These are phyloP conservation scores for Stomorhina lunata DNA, from an alignment of 2,888 invertebrate species.

Conservation along the genomic window DNA sequence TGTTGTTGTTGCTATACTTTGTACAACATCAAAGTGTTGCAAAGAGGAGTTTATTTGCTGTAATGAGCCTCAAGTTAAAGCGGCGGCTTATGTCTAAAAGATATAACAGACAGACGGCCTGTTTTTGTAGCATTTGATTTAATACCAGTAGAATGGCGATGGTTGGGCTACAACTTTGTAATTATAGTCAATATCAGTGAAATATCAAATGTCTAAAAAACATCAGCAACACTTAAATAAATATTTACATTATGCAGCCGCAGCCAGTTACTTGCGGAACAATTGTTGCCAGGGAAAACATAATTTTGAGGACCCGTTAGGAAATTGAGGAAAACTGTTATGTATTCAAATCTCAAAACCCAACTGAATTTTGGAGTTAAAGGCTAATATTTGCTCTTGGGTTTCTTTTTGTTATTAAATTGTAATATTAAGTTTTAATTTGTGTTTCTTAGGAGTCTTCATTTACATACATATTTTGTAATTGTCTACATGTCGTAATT, in stretches of 20 bases:
- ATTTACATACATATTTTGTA: too few relatives aligned
- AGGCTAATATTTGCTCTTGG: constrained; percentile 7
- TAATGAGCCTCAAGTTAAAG: constrained; percentile 42
- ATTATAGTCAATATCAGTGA: constrained; percentile 51
- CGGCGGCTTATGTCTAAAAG: constrained; percentile 32
- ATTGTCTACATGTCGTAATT: too few relatives aligned
- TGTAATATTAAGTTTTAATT: background rate
- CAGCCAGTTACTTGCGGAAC: constrained; percentile 39
- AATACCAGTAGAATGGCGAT: constrained; percentile 18
- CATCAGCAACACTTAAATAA: constrained; percentile 45
- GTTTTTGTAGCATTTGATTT: constrained; percentile 12
- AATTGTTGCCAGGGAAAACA: constrained; percentile 18
- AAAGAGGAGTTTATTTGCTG: constrained; percentile 26
- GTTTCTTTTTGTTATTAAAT: background rate
- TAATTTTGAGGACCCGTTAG: background rate
- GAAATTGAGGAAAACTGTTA: too few relatives aligned
- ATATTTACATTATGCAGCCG: constrained; percentile 46
- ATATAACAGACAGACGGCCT: background rate
- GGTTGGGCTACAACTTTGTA: too few relatives aligned
- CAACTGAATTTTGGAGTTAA: too few relatives aligned
- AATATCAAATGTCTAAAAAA: constrained; percentile 53
- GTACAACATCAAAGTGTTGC: constrained; percentile 47
- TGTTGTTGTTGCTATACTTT: background rate
- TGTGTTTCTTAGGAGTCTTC: background rate
- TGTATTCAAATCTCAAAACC: too few relatives aligned